phyloP scores from a whole-genome alignment of 2,888 invertebrate species.

The Griposia aprilina region DNA sequence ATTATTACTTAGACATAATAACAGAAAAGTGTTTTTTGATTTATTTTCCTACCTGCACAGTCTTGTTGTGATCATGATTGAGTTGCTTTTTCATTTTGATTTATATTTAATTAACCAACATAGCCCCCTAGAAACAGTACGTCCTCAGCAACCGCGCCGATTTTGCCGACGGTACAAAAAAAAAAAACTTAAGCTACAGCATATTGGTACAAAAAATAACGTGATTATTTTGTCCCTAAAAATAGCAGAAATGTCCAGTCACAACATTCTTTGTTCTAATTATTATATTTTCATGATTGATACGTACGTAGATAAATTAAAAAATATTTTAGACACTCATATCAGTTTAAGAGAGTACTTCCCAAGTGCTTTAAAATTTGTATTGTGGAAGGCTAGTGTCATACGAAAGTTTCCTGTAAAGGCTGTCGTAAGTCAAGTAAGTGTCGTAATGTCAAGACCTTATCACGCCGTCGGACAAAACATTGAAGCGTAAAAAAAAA shows the following conservation, averaged over 20 bases:
- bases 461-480: background rate
- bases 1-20: constrained; percentile 17
- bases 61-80: constrained; percentile 5
- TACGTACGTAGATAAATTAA: constrained; percentile 25
- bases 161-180: constrained; percentile 37
- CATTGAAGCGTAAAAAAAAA: background rate
- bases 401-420: background rate
- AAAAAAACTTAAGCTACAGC: constrained; percentile 45
- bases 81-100: constrained; percentile 13
- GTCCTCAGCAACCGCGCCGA: constrained; percentile 33
- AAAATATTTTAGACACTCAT: constrained; percentile 2
- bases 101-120: constrained; percentile 37
- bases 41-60: constrained; percentile 32
- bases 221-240: constrained; percentile 42
- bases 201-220: constrained; percentile 40
- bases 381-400: background rate
- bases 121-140: constrained; percentile 14
- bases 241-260: constrained; percentile 55
- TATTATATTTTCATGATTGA: constrained; percentile 28
- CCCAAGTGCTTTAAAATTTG: background rate
- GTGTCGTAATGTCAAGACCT: no score
- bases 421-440: background rate
- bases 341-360: constrained; percentile 2
- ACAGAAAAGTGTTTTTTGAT: background rate
- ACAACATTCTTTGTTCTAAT: constrained; percentile 55